A percentile compares a stretch with the other conserved stretches of the same genome.
phyloP scores from a whole-genome alignment of 2,888 invertebrate genomes.

The Lypha dubia region DNA sequence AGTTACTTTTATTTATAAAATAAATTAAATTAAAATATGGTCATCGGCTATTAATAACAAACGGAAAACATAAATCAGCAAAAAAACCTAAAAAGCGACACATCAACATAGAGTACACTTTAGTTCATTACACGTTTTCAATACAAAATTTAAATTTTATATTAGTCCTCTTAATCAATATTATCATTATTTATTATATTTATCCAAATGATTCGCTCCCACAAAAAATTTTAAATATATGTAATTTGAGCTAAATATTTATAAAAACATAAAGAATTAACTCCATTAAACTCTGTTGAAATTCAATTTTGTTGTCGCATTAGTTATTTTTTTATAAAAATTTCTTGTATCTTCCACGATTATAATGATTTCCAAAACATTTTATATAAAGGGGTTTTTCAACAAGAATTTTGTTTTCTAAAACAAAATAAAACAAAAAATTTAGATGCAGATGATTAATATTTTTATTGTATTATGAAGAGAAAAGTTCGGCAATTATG shows the following conservation, averaged over 20 bases:
- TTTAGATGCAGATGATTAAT: too few species aligned
- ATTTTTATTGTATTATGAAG: too few species aligned
- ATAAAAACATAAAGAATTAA: conserved; percentile 1
- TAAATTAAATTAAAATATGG: conserved; percentile 59
- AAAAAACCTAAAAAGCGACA: conserved; percentile 38
- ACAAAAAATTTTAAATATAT: background rate
- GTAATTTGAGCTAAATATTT: background rate
- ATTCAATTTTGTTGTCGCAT: background rate
- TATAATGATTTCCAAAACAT: too few species aligned
- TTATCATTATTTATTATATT: background rate
- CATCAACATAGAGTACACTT: conserved; percentile 1
- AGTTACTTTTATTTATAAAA: conserved; percentile 55
- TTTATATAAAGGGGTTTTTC: too few species aligned
- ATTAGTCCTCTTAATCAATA: conserved; percentile 11
- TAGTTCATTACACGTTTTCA: conserved; percentile 70
- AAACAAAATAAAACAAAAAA: too few species aligned
- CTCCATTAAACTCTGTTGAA: conserved; percentile 12
- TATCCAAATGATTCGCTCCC: background rate
- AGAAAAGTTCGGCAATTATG: too few species aligned
- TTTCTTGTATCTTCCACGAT: too few species aligned
- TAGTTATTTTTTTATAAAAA: background rate
- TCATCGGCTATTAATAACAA: conserved; percentile 38
- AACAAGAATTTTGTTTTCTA: too few species aligned
- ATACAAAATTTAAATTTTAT: conserved; percentile 43
- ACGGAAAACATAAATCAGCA: too few species aligned